A percentile compares a stretch with the other conserved stretches of the same genome.
phyloP scores from a whole-genome alignment of 1,140 invertebrate species.

The Portunus trituberculatus region DNA sequence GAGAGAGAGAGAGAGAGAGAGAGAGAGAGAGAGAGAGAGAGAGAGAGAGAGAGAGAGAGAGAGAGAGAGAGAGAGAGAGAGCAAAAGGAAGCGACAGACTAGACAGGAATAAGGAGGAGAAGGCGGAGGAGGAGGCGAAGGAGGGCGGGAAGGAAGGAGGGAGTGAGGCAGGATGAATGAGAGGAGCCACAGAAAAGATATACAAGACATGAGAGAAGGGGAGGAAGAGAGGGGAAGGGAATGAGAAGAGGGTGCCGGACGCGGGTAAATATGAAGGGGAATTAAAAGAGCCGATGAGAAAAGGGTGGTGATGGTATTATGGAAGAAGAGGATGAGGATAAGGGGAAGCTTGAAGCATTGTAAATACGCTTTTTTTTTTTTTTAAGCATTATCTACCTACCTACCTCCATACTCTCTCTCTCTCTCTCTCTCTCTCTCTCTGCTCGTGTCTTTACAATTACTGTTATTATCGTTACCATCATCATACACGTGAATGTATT shows the following conservation, averaged over 20 bases:
- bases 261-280: slow-evolving; percentile 10
- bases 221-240: slow-evolving; percentile 24
- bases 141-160: not conserved
- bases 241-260: slow-evolving; percentile 17
- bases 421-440: too few relatives aligned
- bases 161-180: slow-evolving; percentile 18
- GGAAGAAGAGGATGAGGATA: not conserved
- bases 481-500: too few relatives aligned
- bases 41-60: not conserved
- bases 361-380: not conserved
- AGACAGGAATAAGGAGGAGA: not conserved
- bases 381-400: not conserved
- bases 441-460: too few relatives aligned
- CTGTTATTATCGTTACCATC: too few relatives aligned
- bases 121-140: not conserved
- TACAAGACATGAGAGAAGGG: slow-evolving; percentile 31
- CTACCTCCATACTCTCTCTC: not conserved
- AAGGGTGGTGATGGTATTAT: slow-evolving; percentile 3
- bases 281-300: slow-evolving; percentile 1
- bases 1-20: not conserved
- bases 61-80: slow-evolving; percentile 30
- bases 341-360: not conserved
- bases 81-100: not conserved
- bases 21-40: not conserved
- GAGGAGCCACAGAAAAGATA: slow-evolving; percentile 25